A percentile compares a stretch with the other conserved stretches of the same genome.
Conservation (phyloP, 2,888 invertebrate species). For the Cosmia pyralina region DNA sequence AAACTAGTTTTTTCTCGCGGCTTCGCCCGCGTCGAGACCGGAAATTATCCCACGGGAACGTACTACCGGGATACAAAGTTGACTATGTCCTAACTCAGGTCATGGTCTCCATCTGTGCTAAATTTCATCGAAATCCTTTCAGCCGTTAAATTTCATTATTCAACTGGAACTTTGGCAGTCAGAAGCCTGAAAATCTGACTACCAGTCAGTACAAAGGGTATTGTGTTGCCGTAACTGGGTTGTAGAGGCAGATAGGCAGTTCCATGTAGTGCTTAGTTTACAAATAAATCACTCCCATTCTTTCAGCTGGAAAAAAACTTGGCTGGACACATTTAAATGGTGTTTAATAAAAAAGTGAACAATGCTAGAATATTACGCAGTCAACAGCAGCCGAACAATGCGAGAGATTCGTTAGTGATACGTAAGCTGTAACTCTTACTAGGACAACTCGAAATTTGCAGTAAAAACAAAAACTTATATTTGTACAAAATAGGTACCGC, state of each 20-base stretch:
- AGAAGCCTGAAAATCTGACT: not conserved
- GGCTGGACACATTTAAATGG: conserved; percentile 57
- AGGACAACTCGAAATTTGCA: conserved; percentile 39
- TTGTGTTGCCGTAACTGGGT: too few species aligned
- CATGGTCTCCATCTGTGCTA: too few species aligned
- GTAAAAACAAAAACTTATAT: not conserved
- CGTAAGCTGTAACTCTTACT: conserved; percentile 64
- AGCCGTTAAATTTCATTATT: too few species aligned
- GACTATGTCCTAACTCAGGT: too few species aligned
- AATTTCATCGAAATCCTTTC: too few species aligned
- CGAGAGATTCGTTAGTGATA: conserved; percentile 72
- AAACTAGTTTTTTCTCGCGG: not conserved
- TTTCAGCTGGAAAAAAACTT: conserved; percentile 21
- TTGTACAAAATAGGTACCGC: not conserved
- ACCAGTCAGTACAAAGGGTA: not conserved
- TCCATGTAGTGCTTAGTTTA: not conserved
- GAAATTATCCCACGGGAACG: not conserved
- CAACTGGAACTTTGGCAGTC: too few species aligned
- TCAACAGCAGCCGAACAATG: conserved; percentile 69
- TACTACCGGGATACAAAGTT: not conserved
- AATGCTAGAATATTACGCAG: conserved; percentile 53
- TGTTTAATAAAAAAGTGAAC: conserved; percentile 59
- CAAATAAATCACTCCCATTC: conserved; percentile 16
- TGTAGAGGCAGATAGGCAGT: too few species aligned
- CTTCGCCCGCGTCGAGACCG: not conserved